Percentiles rank a stretch among this genome's conserved stretches.
Conservation (phyloP, 2,888 invertebrate species). For the Eulithis testata region DNA sequence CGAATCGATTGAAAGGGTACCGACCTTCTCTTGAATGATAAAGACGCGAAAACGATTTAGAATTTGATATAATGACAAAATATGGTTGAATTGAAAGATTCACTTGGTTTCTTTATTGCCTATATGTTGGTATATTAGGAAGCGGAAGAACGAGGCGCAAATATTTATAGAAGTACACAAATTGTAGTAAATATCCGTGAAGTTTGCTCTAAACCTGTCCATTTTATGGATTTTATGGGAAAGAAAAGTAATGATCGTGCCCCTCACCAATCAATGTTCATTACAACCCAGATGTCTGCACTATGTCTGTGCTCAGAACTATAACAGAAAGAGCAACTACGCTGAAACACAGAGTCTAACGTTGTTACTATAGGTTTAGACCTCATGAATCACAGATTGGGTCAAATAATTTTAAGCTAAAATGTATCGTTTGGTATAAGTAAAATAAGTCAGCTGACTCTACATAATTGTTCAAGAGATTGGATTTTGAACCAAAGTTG, state of each 20-base stretch:
- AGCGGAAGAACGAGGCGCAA: too few relatives aligned
- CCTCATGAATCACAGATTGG: not conserved
- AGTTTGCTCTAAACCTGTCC: constrained; percentile 2
- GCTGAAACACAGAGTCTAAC: constrained; percentile 3
- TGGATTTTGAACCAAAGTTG: too few relatives aligned
- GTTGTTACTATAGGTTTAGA: constrained; percentile 6
- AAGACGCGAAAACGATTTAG: not conserved
- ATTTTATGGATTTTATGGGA: constrained; percentile 16
- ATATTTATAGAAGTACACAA: too few relatives aligned
- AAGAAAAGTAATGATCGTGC: constrained; percentile 42
- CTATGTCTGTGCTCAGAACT: constrained; percentile 47
- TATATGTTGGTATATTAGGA: too few relatives aligned
- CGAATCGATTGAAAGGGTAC: not conserved
- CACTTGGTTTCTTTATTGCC: too few relatives aligned
- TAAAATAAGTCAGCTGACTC: too few relatives aligned
- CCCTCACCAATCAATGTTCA: constrained; percentile 52
- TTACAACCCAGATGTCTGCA: constrained; percentile 51
- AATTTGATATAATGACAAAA: too few relatives aligned
- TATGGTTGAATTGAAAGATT: too few relatives aligned
- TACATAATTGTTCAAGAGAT: too few relatives aligned
- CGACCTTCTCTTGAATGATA: not conserved
- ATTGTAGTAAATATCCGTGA: constrained; percentile 7
- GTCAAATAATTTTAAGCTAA: too few relatives aligned
- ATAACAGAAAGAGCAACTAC: constrained; percentile 24
- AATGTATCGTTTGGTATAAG: too few relatives aligned